A percentile compares a stretch with the other conserved stretches of the same genome.
Conservation (phyloP, 2,888 invertebrate species). For the Tryphoninae sp. region DNA sequence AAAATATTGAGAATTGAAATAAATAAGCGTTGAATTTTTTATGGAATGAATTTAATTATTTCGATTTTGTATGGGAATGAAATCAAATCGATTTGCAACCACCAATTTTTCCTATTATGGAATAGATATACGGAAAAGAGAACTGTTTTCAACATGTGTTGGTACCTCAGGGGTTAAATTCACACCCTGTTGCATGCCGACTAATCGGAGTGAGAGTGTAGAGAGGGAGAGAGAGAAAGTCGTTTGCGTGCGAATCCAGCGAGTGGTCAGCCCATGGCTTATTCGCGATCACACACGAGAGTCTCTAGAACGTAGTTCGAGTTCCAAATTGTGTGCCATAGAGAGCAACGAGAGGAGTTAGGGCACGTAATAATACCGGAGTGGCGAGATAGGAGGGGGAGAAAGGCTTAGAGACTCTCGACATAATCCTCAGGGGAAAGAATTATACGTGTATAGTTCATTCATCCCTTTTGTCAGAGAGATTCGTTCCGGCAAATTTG, state of each 20-base stretch:
- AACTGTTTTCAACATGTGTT: slow-evolving; percentile 33
- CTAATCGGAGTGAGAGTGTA: slow-evolving; percentile 14
- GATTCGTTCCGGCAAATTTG: slow-evolving; percentile 45
- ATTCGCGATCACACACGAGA: slow-evolving; percentile 43
- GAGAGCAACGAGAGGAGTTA: slow-evolving; percentile 21
- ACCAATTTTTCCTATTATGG: neutral
- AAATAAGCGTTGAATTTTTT: neutral
- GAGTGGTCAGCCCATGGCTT: slow-evolving; percentile 47
- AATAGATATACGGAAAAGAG: slow-evolving; percentile 5
- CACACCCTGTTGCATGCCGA: slow-evolving; percentile 52
- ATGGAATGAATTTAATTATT: neutral
- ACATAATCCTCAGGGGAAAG: slow-evolving; percentile 42
- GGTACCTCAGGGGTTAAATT: slow-evolving; percentile 47
- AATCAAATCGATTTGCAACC: neutral
- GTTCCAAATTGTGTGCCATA: slow-evolving; percentile 39
- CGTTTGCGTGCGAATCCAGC: slow-evolving; percentile 40
- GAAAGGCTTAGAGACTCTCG: slow-evolving; percentile 28
- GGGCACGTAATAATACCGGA: neutral
- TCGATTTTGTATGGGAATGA: neutral
- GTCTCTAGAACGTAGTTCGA: slow-evolving; percentile 25
- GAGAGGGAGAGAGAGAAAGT: slow-evolving; percentile 24
- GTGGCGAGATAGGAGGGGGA: neutral
- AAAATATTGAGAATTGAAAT: neutral
- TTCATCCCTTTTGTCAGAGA: slow-evolving; percentile 24
- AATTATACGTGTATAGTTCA: slow-evolving; percentile 19